Conservation (phyloP, 1,140 invertebrate genomes). For the Nixonia krombeini region DNA sequence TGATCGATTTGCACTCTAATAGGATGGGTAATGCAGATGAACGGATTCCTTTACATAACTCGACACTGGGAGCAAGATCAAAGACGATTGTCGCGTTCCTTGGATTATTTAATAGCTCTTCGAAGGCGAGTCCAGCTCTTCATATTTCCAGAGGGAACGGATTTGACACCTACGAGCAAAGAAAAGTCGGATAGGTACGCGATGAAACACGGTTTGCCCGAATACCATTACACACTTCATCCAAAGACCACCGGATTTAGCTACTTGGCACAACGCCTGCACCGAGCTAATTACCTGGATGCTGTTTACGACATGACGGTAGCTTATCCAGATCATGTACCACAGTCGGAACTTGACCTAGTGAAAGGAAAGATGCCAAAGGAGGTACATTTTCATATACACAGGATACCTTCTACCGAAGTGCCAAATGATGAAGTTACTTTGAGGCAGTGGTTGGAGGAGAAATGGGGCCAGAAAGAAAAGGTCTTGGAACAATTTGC, state of each 20-base stretch:
- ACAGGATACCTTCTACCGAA: conserved; percentile 75
- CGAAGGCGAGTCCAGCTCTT: conserved; percentile 78
- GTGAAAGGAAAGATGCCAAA: conserved; percentile 78
- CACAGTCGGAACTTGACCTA: conserved; percentile 80
- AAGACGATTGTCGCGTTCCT: conserved; percentile 75
- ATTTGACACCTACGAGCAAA: conserved; percentile 82
- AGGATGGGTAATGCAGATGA: conserved; percentile 93
- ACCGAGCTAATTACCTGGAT: conserved; percentile 76
- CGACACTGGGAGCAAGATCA: conserved; percentile 86
- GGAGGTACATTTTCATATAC: conserved; percentile 83
- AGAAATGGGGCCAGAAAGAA: conserved; percentile 83
- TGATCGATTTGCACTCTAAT: conserved; percentile 40
- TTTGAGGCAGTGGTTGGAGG: conserved; percentile 78
- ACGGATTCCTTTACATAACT: conserved; percentile 87
- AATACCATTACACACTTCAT: conserved; percentile 84
- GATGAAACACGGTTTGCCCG: conserved; percentile 76
- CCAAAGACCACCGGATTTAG: conserved; percentile 89
- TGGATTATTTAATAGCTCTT: conserved; percentile 82
- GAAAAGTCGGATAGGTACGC: conserved; percentile 83
- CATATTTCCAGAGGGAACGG: conserved; percentile 92
- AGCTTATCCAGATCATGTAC: conserved; percentile 79
- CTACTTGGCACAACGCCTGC: conserved; percentile 78
- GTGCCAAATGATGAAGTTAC: conserved; percentile 75
- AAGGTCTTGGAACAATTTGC: conserved; percentile 75
- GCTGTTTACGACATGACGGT: conserved; percentile 87